Conservation (phyloP, 2,797 vertebrate genomes). For the Pangasius sanitwongsei region DNA sequence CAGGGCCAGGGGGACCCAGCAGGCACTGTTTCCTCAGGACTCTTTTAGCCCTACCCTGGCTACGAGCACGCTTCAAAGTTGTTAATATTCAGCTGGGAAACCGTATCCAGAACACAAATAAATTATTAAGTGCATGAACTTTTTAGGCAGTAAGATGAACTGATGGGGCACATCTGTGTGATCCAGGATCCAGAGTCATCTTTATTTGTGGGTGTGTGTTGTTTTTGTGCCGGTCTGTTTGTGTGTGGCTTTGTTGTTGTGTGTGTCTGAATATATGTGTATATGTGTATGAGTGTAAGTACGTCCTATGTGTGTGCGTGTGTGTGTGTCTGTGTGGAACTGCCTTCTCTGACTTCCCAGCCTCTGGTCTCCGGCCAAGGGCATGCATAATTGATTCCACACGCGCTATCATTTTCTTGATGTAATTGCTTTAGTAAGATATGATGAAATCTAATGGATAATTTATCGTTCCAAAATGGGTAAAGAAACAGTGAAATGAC, state of each 20-base stretch:
- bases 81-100: constrained; percentile 99
- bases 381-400: constrained; percentile 99
- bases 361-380: constrained; percentile 94
- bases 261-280: constrained; percentile 19
- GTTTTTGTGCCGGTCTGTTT: constrained; percentile 47
- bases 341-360: constrained; percentile 89
- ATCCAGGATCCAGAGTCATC: constrained; percentile 87
- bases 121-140: constrained; percentile 99
- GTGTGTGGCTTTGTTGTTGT: constrained; percentile 41
- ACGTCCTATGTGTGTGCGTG: constrained; percentile 28
- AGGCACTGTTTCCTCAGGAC: constrained; percentile 83
- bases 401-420: constrained; percentile 97
- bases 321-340: constrained; percentile 69
- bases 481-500: constrained; percentile 78
- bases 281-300: constrained; percentile 2
- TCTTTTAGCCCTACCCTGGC: constrained; percentile 80
- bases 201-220: constrained; percentile 67
- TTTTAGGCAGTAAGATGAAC: constrained; percentile 99
- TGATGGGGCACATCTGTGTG: constrained; percentile 97
- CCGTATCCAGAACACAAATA: constrained; percentile 98
- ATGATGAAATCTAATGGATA: constrained; percentile 99
- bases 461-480: constrained; percentile 88
- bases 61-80: constrained; percentile 94
- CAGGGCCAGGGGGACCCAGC: constrained; percentile 67
- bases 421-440: constrained; percentile 99